These are phyloP conservation scores for Macrosteles quadrilineatus DNA, from an alignment of 1,140 invertebrate species.

Conservation along the genomic window DNA sequence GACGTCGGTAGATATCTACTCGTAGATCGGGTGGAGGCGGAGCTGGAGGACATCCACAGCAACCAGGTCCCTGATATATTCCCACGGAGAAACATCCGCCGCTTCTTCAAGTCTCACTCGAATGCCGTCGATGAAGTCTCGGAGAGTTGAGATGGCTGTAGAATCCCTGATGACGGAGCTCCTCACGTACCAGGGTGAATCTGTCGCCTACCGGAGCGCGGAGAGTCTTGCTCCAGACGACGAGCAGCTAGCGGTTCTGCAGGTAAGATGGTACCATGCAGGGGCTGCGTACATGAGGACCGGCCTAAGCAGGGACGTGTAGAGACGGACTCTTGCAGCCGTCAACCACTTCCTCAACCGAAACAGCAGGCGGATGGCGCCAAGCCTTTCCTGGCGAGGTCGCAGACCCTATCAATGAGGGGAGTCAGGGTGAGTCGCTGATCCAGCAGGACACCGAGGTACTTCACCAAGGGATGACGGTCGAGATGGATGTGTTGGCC, in stretches of 20 bases:
- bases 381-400: not conserved
- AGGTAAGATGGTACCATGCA: not conserved
- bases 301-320: not conserved
- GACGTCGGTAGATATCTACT: too few relatives aligned
- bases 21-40: too few relatives aligned
- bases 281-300: constrained; percentile 4
- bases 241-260: not conserved
- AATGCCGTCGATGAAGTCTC: too few relatives aligned
- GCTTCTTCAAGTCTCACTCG: too few relatives aligned
- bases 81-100: too few relatives aligned
- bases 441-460: not conserved
- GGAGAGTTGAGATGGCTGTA: too few relatives aligned
- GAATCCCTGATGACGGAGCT: too few relatives aligned
- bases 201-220: too few relatives aligned
- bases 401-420: not conserved
- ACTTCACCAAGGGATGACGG: not conserved
- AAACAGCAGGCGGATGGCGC: not conserved
- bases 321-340: not conserved
- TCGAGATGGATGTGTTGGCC: not conserved
- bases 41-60: too few relatives aligned
- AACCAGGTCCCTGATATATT: too few relatives aligned
- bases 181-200: too few relatives aligned
- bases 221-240: too few relatives aligned
- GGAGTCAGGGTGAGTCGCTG: not conserved
- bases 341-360: not conserved